These are phyloP conservation scores for Gadus chalcogrammus DNA, from an alignment of 2,113 vertebrate species.

Conservation along the genomic window DNA sequence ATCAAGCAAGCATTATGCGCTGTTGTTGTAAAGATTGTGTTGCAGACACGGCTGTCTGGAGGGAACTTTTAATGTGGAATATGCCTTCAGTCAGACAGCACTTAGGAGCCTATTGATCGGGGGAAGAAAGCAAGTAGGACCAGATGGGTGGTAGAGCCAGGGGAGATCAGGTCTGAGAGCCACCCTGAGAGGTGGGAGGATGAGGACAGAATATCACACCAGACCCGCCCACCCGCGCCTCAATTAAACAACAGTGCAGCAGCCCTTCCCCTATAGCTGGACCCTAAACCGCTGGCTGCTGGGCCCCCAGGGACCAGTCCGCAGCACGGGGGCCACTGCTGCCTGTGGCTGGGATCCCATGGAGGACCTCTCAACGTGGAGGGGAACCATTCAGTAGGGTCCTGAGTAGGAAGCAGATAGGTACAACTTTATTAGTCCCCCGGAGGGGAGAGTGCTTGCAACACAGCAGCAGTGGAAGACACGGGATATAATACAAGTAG, in stretches of 20 bases:
- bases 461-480: too few relatives aligned
- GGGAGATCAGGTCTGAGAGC: background rate
- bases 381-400: too few relatives aligned
- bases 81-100: constrained; percentile 61
- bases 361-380: too few relatives aligned
- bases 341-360: too few relatives aligned
- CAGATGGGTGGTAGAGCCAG: constrained; percentile 37
- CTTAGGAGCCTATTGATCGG: constrained; percentile 59
- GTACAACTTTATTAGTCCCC: too few relatives aligned
- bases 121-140: constrained; percentile 42
- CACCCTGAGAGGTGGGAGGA: constrained; percentile 15
- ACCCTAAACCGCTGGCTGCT: too few relatives aligned
- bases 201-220: constrained; percentile 1
- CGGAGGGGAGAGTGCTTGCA: too few relatives aligned
- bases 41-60: constrained; percentile 45
- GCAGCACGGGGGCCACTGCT: too few relatives aligned
- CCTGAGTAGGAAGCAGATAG: too few relatives aligned
- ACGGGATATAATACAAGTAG: too few relatives aligned
- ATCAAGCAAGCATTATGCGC: constrained; percentile 17
- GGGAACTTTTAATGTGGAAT: constrained; percentile 60
- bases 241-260: constrained; percentile 16
- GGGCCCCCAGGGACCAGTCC: too few relatives aligned
- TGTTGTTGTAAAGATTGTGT: constrained; percentile 46
- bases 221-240: constrained; percentile 12
- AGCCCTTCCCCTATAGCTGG: background rate